Evolutionary conservation across 37 sponge, comb jelly and placozoan genomes (phyloP).

Genomic region (Cladorhizidae sp.): DNA sequence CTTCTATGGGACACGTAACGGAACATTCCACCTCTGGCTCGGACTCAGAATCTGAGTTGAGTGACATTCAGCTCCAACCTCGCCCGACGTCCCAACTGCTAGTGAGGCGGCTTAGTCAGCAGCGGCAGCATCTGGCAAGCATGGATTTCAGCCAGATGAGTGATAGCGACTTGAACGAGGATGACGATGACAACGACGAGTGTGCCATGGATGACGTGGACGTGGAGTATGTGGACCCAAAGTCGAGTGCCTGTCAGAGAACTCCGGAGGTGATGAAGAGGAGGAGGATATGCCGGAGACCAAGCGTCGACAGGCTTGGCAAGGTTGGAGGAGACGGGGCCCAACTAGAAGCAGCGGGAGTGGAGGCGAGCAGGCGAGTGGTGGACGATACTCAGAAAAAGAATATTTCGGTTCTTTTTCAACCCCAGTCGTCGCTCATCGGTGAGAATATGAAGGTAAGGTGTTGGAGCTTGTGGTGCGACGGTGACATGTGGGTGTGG

Average conservation of each 20-base stretch:
- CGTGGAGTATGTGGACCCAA: neutral
- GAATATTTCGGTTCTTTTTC: conserved; percentile 11
- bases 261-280: neutral
- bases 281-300: neutral
- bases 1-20: neutral
- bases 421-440: neutral
- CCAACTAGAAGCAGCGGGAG: neutral
- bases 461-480: neutral
- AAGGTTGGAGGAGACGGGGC: neutral
- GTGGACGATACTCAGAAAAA: conserved; percentile 2
- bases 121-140: neutral
- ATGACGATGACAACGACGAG: neutral
- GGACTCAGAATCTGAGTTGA: neutral
- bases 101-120: neutral
- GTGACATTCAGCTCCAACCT: conserved; percentile 5
- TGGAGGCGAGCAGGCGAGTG: neutral
- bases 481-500: neutral
- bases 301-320: neutral
- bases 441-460: conserved; percentile 25
- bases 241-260: neutral
- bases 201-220: neutral
- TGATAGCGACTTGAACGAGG: neutral
- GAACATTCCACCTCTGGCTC: neutral
- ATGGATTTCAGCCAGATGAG: neutral
- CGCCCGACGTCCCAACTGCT: conserved; percentile 14